Base-by-base conservation (phyloP, 2,888 invertebrate species). In the Diarsia rubi region DNA sequence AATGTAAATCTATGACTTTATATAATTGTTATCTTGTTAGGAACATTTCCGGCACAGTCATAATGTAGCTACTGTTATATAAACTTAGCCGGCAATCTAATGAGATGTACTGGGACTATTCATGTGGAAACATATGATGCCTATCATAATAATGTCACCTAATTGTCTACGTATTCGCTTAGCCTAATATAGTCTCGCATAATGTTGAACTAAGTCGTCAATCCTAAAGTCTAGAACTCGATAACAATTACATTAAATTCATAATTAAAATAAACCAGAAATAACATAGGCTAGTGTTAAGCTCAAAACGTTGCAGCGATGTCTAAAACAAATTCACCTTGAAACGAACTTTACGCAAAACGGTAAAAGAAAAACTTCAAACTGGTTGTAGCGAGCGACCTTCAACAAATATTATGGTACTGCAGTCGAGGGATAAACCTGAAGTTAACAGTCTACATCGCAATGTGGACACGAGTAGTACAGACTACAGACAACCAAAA, bases 351-450 rank as follows among this genome's bases (percentile, higher is more conserved):
- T 81, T 64, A 65, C 64, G 78, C 69, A 60, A 83, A 88, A 89
- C 88, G 86, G 88, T 89, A 89, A 87, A 88, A 78, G 80, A 72
- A 70, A 79, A 62, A 68, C 76, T 69, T 68, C 67, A 70, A 82
- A 84, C 86, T 79, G 83, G 84, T 86, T 81, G 63, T 52, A 78
- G 69, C 71, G 60, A 82, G 71, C 81, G 92, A 92, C 91, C 91
- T 91, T 91, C 89, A 82, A 83, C 90, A 93, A 92, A 92, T 88
- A 91, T 75, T 79, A 76, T 88, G 44, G 59, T 75, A 64, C 68
- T 81, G 81, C 78, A 79, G 64, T 69, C 63, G 63, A 75, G 14
- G 81, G 81, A 45, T 75, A 64, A 81, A 81, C 57, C 74, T 4
- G 37, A 67, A 67, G 68, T 65, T 60, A 78, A 78, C 78, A 62